Base-by-base conservation (phyloP, 2,888 invertebrate genomes). In the Patella caerulea region DNA sequence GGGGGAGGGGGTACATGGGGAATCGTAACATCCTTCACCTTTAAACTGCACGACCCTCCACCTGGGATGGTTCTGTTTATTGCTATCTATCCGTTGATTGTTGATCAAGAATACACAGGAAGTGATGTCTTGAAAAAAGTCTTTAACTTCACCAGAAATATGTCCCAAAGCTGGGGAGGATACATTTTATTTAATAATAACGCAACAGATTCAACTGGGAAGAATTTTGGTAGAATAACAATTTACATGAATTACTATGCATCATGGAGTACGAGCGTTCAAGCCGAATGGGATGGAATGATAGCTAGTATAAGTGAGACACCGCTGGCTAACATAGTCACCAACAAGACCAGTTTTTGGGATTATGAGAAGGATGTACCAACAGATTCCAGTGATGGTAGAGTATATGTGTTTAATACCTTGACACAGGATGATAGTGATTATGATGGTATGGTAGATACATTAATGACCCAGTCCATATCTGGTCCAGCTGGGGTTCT, bases 1-100 rank as follows among this genome's bases (percentile, higher is more conserved):
- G 84, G 84, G 0, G 84, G 83, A 7, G 84, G 82, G 11, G 82
- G 83, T 24, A 81, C 83, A 2, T 83, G 81, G 77, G 84, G 80
- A 9, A 80, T 83, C n/a, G 81, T 82, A 14, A 75, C 77, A 9
- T 53, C 24, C 15, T 83, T 81, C 76, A 83, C 82, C 54, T 83
- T 79, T 77, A 75, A 77, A 70, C 79, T 84, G 0, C 83, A 84
- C 74, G 29, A 2, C 29, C 74, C 79, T 24, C 79, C 79, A 19
- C n/a, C 56, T 4, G 59, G 71, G 19, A 15, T 76, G 12, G 71
- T 78, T 9, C 1, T 24, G n/a, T 75, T 24, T 11, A 11, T 29
- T 12, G 24, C 54, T 59, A n/a, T 4, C 14, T 45, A 75, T n/a
- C 56, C 52, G 17, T 29, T 45, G 11, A 52, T n/a, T 29, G 7